phyloP scores from a whole-genome alignment of 2,797 vertebrate genomes.

The Molossus molossus region DNA sequence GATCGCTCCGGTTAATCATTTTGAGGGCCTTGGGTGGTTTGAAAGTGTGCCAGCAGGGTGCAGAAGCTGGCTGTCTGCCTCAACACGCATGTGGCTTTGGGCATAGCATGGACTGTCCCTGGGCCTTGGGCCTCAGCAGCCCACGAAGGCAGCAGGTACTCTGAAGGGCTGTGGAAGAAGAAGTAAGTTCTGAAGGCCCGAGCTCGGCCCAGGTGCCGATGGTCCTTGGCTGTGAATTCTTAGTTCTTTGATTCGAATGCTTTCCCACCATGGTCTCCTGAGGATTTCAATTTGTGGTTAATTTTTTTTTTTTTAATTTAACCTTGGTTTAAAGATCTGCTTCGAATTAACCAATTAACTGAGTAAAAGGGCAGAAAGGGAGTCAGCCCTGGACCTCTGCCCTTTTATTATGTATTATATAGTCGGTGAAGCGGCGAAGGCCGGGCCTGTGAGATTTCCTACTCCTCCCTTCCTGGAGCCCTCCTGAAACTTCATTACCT shows the following conservation, averaged over 20 bases:
- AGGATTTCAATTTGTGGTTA: slow-evolving; percentile 20
- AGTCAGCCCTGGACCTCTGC: background rate
- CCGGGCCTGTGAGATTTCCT: background rate
- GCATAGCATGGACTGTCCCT: background rate
- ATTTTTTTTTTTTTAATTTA: background rate
- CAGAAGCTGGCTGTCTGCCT: background rate
- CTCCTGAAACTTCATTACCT: slow-evolving; percentile 75
- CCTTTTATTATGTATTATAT: background rate
- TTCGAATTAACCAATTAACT: slow-evolving; percentile 41
- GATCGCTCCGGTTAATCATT: background rate
- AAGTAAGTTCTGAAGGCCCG: too few species aligned
- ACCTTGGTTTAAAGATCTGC: slow-evolving; percentile 15
- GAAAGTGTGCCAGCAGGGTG: background rate
- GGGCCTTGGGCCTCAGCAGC: background rate
- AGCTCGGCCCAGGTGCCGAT: background rate
- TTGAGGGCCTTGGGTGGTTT: background rate
- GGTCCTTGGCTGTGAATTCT: background rate
- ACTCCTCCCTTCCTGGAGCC: slow-evolving; percentile 71
- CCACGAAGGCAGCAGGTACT: background rate
- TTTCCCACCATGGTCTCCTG: background rate
- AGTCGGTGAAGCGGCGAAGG: background rate
- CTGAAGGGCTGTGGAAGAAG: too few species aligned
- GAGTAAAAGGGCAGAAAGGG: slow-evolving; percentile 42
- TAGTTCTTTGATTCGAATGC: background rate
- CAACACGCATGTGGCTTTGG: background rate